Base-by-base conservation (phyloP, 2,113 vertebrate species). In the Chaetops frenatus region DNA sequence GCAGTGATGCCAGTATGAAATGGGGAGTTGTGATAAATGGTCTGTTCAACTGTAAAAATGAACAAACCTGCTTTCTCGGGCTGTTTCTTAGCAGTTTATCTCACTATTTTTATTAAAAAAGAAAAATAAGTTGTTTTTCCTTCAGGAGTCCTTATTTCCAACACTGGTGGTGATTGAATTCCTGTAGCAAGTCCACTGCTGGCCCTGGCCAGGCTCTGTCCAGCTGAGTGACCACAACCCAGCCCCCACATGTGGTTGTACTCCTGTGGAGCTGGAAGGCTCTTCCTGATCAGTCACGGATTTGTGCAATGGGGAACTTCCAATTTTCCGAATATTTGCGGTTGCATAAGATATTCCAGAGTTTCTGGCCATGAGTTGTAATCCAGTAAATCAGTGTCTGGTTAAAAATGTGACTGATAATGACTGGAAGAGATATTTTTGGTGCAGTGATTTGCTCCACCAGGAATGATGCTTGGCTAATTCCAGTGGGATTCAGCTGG, bases 81-180 rank as follows among this genome's bases (percentile, higher is more conserved):
- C 67, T 77, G 11, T 85, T 82, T 71, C 86, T 89, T 93, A 64
- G 66, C 86, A 87, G 61, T 91, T 92, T 89, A 60, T 81, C 31
- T 86, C 57, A 4, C 25, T 66, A n/a, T 88, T 95, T 97, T 94
- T 86, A 94, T 93, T 92, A 54, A 90, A 81, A 88, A 38, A 21
- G 2, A 35, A 29, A 16, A 73, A 87, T 54, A 78, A 13, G 4
- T 8, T 11, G 8, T 28, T 70, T 82, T 73, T 33, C 23, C 8
- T 15, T 6, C 2, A 0, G 31, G 25, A 50, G 48, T 88, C 38
- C 66, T 94, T 76, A 25, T 88, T 95, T 90, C 82, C 35, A 23
- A 7, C 23, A 3, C 3, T 0, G 0, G 11, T 2, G 20, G 22
- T 15, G 40, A 24, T 38, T 3, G 3, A 29, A 45, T n/a, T 50